Conservation (phyloP, 2,797 vertebrate genomes). For the Sebastes nivosus region DNA sequence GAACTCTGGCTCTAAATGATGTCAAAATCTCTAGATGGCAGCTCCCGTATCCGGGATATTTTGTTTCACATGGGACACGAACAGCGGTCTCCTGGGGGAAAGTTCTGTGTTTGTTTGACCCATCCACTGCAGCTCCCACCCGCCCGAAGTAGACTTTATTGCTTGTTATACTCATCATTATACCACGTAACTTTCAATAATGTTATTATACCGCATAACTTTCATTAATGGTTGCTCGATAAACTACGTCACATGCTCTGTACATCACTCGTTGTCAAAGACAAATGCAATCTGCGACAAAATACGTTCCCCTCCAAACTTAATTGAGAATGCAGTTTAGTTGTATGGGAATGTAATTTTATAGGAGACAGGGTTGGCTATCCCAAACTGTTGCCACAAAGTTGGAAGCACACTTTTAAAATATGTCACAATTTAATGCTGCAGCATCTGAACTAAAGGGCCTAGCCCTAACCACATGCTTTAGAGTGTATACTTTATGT, state of each 20-base stretch:
- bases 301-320: neutral
- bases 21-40: too few relatives aligned
- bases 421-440: neutral
- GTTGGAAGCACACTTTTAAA: neutral
- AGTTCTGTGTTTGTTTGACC: too few relatives aligned
- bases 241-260: too few relatives aligned
- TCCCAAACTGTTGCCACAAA: neutral
- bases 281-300: neutral
- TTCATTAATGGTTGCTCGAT: too few relatives aligned
- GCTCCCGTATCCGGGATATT: too few relatives aligned
- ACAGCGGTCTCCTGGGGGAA: too few relatives aligned
- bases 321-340: neutral
- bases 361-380: neutral
- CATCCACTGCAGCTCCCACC: too few relatives aligned
- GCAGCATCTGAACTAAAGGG: neutral
- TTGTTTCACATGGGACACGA: too few relatives aligned
- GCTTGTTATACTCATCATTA: too few relatives aligned
- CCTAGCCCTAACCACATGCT: neutral
- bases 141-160: rapidly evolving
- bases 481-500: neutral
- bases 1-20: too few relatives aligned
- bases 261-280: rapidly evolving
- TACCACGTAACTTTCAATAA: too few relatives aligned
- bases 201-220: too few relatives aligned
- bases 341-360: neutral